Base-by-base conservation (phyloP, 2,888 invertebrate genomes). In the Cephonodes hylas region DNA sequence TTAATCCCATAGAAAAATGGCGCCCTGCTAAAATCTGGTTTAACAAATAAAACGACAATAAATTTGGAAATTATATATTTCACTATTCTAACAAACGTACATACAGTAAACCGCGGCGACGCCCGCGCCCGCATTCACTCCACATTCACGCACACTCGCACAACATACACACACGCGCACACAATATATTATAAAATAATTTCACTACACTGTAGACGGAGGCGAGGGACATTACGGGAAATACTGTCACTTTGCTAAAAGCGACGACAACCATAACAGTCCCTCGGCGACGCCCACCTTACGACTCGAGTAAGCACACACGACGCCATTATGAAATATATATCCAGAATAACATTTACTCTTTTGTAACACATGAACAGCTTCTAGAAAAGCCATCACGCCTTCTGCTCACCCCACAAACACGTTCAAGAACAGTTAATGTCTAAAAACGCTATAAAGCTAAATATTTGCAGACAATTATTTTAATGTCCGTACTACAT, bases 21-120 rank as follows among this genome's bases (percentile, higher is more conserved):
- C n/a, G n/a, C n/a, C n/a, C n/a, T n/a, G n/a, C n/a, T n/a, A n/a
- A n/a, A n/a, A n/a, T n/a, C n/a, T 5, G 25, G 25, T 25, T 8
- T 27, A 0, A 27, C 1, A 53, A 53, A 53, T 53, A 63, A 65
- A 63, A 45, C 60, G 25, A 27, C 18, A 59, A 38, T 45, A 10
- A 61, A 64, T 63, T 59, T 68, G 62, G 64, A 67, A 66, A 67
- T 65, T 57, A 68, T 61, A 64, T 69, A 69, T 66, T 69, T 61
- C 48, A 56, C 71, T 66, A 72, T 48, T 64, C 71, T 70, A 72
- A 62, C 58, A 62, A 65, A 25, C 58, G 27, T 58, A 60, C 70
- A 63, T 66, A 65, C 70, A 70, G 67, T 68, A 68, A 66, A 56
- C 38, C 67, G 63, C 46, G 64, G 45, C 34, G 44, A 27, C 59